Evolutionary conservation across 2,797 vertebrate species (phyloP).

Genomic region (Chaetodon trifasciatus): DNA sequence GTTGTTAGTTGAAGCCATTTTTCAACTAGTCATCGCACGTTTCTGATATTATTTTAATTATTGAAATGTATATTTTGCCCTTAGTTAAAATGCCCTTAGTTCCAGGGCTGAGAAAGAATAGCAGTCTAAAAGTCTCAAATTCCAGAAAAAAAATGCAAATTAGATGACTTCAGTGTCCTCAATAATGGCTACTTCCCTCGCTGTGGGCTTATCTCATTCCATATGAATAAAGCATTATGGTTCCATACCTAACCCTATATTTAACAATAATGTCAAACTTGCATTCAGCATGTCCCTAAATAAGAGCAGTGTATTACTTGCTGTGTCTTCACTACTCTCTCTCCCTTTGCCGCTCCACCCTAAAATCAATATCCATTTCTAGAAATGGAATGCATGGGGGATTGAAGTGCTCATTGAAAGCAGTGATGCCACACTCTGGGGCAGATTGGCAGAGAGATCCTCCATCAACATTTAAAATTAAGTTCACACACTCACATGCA

Average conservation of each 20-base stretch:
- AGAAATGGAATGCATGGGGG: slow-evolving; percentile 45
- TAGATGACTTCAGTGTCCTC: background rate
- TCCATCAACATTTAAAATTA: slow-evolving; percentile 25
- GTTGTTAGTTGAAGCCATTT: too few species aligned
- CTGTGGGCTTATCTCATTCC: background rate
- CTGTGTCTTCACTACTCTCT: background rate
- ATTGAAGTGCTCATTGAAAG: slow-evolving; percentile 67
- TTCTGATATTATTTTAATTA: too few species aligned
- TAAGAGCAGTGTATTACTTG: slow-evolving; percentile 29
- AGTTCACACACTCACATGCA: slow-evolving; percentile 14
- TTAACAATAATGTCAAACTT: slow-evolving; percentile 22
- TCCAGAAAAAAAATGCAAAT: background rate
- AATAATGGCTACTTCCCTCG: background rate
- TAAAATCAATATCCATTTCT: slow-evolving; percentile 71
- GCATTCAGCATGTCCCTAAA: slow-evolving; percentile 20
- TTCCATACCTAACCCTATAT: background rate
- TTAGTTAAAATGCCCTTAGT: too few species aligned
- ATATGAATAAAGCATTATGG: background rate
- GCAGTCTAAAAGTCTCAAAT: background rate
- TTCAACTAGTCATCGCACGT: too few species aligned
- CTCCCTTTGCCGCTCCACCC: slow-evolving; percentile 9
- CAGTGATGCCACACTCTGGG: slow-evolving; percentile 49
- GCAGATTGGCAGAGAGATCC: slow-evolving; percentile 22
- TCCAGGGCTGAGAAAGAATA: too few species aligned
- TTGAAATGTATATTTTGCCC: too few species aligned